Percentiles rank a stretch among this genome's conserved stretches.
These are phyloP conservation scores for Bacillus rossius DNA, from an alignment of 1,140 invertebrate genomes.

Conservation along the genomic window DNA sequence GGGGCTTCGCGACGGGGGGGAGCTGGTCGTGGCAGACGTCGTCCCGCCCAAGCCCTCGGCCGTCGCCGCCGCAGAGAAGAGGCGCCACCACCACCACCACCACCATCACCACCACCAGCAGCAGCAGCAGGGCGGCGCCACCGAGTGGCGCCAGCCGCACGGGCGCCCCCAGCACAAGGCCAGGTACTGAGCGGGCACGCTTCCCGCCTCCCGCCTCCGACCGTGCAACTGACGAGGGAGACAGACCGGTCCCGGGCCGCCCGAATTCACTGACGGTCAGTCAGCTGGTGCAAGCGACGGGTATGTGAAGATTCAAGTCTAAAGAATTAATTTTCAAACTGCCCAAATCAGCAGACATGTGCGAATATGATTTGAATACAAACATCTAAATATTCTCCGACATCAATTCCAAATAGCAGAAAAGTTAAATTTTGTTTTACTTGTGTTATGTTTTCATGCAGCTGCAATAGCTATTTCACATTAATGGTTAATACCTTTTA, in stretches of 20 bases:
- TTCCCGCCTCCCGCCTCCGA: conserved; percentile 40
- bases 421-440: no score
- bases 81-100: conserved; percentile 77
- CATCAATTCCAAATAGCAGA: no score
- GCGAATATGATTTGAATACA: not conserved
- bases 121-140: conserved; percentile 18
- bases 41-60: conserved; percentile 36
- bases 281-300: not conserved
- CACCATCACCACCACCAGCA: conserved; percentile 55
- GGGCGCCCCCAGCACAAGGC: conserved; percentile 27
- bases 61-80: conserved; percentile 56
- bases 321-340: not conserved
- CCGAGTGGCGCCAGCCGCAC: conserved; percentile 18
- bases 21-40: conserved; percentile 70
- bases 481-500: no score
- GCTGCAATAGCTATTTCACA: no score
- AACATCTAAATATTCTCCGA: not conserved
- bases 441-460: no score
- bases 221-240: conserved; percentile 38
- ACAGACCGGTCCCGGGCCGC: not conserved
- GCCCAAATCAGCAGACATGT: not conserved
- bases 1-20: conserved; percentile 70
- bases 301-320: not conserved
- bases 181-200: conserved; percentile 26
- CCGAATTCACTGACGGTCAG: not conserved